Evolutionary conservation across 2,888 invertebrate genomes (phyloP).

Genomic region (Megamerina dolium): DNA sequence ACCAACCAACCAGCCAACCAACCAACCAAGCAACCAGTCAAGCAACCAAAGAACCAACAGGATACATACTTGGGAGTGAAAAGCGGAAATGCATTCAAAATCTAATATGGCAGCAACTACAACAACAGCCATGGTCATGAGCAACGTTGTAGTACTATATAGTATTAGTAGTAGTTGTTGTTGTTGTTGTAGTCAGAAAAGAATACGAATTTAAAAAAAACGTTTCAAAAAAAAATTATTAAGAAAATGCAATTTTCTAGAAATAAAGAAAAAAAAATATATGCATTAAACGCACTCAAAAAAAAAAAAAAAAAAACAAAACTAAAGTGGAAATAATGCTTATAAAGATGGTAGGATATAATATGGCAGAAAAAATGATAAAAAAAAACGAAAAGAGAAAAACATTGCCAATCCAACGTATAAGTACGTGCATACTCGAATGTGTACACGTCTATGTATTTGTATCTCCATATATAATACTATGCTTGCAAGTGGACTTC

Average conservation of each 20-base stretch:
- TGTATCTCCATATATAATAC: too few species aligned
- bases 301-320: conserved; percentile 11
- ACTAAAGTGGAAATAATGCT: not conserved
- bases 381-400: conserved; percentile 5
- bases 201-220: conserved; percentile 7
- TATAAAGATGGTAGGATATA: not conserved
- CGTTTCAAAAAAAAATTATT: conserved; percentile 3
- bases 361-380: not conserved
- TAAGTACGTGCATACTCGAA: too few species aligned
- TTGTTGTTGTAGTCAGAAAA: conserved; percentile 23
- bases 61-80: conserved; percentile 5
- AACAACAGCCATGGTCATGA: conserved; percentile 19
- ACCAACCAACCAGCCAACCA: too few species aligned
- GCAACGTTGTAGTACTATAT: not conserved
- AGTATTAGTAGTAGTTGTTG: not conserved
- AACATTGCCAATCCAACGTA: too few species aligned
- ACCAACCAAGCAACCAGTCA: too few species aligned
- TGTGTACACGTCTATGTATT: too few species aligned
- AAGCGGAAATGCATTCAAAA: conserved; percentile 19
- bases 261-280: conserved; percentile 26
- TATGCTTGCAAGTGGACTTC: too few species aligned
- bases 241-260: conserved; percentile 42
- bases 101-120: conserved; percentile 22
- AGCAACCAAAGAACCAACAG: too few species aligned
- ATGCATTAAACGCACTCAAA: conserved; percentile 3